Conservation (phyloP, 2,888 invertebrate species). For the Trissolcus brochymenae region DNA sequence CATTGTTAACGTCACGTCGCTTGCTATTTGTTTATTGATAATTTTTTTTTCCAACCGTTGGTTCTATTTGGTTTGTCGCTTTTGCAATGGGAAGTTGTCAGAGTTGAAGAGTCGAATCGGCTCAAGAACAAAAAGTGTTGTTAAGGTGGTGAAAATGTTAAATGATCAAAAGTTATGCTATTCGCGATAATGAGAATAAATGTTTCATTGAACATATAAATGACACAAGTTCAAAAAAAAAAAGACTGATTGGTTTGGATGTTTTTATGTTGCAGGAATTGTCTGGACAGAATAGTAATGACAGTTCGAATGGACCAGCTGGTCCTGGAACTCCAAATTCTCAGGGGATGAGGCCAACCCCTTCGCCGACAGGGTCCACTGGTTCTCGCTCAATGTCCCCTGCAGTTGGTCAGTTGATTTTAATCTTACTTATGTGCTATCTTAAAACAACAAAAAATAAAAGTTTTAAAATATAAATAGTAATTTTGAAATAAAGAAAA, state of each 20-base stretch:
- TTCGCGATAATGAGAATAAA: too few relatives aligned
- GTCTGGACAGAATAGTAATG: conserved; percentile 91
- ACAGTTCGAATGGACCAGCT: conserved; percentile 85
- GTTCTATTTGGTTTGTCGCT: too few relatives aligned
- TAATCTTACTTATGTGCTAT: neutral
- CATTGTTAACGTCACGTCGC: conserved; percentile 31
- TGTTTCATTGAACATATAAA: too few relatives aligned
- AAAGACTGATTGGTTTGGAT: neutral
- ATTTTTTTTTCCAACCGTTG: conserved; percentile 5
- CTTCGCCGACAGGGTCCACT: conserved; percentile 94
- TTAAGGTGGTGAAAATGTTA: too few relatives aligned
- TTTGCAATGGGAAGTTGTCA: too few relatives aligned
- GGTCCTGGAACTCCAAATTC: conserved; percentile 83
- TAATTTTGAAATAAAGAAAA: neutral
- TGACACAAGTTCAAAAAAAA: too few relatives aligned
- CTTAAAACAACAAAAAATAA: too few relatives aligned
- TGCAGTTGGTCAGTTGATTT: conserved; percentile 88
- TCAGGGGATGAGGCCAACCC: conserved; percentile 92
- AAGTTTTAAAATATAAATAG: neutral
- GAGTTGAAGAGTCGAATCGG: too few relatives aligned
- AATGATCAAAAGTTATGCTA: too few relatives aligned
- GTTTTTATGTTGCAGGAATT: conserved; percentile 83
- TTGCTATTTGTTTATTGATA: neutral
- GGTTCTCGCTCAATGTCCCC: conserved; percentile 98
- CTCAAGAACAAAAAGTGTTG: too few relatives aligned